Base-by-base conservation (phyloP, 2,888 invertebrate genomes). In the Salticus scenicus region DNA sequence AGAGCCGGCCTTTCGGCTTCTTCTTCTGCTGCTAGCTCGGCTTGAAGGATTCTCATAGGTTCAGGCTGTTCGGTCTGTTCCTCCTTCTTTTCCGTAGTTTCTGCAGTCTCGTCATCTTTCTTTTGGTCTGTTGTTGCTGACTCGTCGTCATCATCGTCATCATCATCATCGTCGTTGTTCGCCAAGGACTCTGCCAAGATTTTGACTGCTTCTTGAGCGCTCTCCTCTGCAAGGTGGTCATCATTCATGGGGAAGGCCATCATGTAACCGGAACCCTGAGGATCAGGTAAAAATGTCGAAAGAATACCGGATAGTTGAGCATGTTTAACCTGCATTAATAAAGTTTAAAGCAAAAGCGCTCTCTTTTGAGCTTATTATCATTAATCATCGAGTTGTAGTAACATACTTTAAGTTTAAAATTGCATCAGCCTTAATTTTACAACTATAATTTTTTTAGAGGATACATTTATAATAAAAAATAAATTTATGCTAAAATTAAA, bases 191-290 rank as follows among this genome's bases (percentile, higher is more conserved):
- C 82, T 28, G 82, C 81, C 17, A 87, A 41, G 66, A 82, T 82
- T 78, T 87, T 82, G 57, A 79, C 82, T n/a, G 82, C 87, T 70
- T 77, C 78, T 41, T 78, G 77, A 10, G 87, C 87, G 33, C 74
- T 82, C 64, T 87, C 87, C 28, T 82, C 87, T 0, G 87, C 87
- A 0, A 87, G 5, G 2, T 82, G 63, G 66, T 82, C 87, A 17
- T 87, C 87, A 41, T 87, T 74, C 82, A 87, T 78, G 17, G 87
- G 87, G 41, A 87, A 87, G 27, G 87, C 87, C 82, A 87, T 82
- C 87, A 87, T 87, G 79, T 87, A 87, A 41, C 82, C 73, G 74
- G 87, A 82, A 12, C 82, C 87, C 87, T 87, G 82, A 33, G 74
- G 87, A 80, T 72, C 73, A 73, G 80, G 73, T 30, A 76, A 74